phyloP scores from a whole-genome alignment of 2,797 vertebrate species.

The Hydrophis major region DNA sequence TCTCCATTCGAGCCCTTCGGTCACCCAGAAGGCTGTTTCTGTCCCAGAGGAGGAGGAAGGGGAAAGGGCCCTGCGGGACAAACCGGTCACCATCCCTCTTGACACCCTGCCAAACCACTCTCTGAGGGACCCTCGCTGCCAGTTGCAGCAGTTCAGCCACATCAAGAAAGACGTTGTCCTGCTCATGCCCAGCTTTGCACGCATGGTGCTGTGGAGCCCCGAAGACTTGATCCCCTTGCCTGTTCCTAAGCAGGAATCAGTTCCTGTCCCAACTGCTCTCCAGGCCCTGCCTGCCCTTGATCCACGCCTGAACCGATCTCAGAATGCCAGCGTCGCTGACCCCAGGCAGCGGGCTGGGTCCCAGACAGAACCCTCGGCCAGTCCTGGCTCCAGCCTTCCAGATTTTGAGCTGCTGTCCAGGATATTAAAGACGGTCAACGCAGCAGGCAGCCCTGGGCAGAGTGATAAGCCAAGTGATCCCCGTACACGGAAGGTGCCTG shows the following conservation, averaged over 20 bases:
- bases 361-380: slow-evolving; percentile 43
- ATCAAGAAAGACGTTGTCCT: slow-evolving; percentile 89
- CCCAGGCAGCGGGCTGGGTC: slow-evolving; percentile 52
- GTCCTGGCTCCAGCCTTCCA: slow-evolving; percentile 73
- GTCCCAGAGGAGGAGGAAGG: slow-evolving; percentile 86
- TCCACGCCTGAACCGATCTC: slow-evolving; percentile 75
- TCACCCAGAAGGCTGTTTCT: slow-evolving; percentile 69
- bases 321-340: slow-evolving; percentile 30
- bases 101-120: slow-evolving; percentile 83
- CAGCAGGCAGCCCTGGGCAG: slow-evolving; percentile 58
- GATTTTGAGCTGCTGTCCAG: slow-evolving; percentile 91
- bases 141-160: slow-evolving; percentile 92
- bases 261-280: slow-evolving; percentile 82
- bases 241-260: slow-evolving; percentile 84
- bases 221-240: slow-evolving; percentile 91
- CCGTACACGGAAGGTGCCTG: slow-evolving; percentile 77
- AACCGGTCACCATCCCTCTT: slow-evolving; percentile 84
- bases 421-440: slow-evolving; percentile 87
- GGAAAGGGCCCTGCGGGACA: slow-evolving; percentile 85
- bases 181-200: slow-evolving; percentile 80
- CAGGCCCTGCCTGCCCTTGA: slow-evolving; percentile 78
- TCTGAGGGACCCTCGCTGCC: slow-evolving; percentile 83
- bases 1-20: slow-evolving; percentile 54
- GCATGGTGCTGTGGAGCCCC: slow-evolving; percentile 87
- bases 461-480: slow-evolving; percentile 86